Base-by-base conservation (phyloP, 2,113 vertebrate genomes). In the Pseudorectes ferrugineus region DNA sequence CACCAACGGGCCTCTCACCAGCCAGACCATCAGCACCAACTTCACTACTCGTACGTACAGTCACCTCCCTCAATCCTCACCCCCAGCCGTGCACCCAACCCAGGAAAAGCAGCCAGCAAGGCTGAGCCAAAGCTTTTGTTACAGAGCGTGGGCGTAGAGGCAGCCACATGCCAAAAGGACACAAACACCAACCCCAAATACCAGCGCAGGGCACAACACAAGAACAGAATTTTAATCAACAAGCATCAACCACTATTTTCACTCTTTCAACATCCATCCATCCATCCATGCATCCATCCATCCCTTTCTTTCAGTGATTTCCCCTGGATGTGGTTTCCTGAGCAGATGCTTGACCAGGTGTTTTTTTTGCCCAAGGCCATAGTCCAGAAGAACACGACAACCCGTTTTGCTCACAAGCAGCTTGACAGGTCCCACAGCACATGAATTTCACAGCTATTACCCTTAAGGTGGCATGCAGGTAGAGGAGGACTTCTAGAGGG, bases 1-100 rank as follows among this genome's bases (percentile, higher is more conserved):
- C 83, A 98, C 98, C 94, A 99, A 97, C 2, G 99, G 99, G 35
- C 98, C 99, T 19, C 98, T 99, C 68, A 98, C 98, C 95, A 99
- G 99, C 49, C 98, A 98, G 84, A 98, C 98, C 15, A 95, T 99
- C 95, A 98, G 98, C 94, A 98, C 98, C 95, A 99, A 98, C 97
- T 99, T 99, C 80, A 98, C 98, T 31, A 99, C 99, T 71, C 98
- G 99, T 99, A 98, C 4, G 99, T 98, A 91, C 18, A n/a, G 15
- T 12, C 29, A 25, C 29, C 15, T 48, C 19, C 62, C 42, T 38
- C 29, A 3, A 29, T 29, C 16, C 42, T 67, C 62, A 40, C 11
- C 63, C 28, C 35, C 18, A 55, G 54, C 54, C 62, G 13, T 3
- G 12, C 11, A 42, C 25, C 28, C 36, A 78, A 4, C 22, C 4